Conservation (phyloP, 2,797 vertebrate species). For the Scolopax bukidnonensis region DNA sequence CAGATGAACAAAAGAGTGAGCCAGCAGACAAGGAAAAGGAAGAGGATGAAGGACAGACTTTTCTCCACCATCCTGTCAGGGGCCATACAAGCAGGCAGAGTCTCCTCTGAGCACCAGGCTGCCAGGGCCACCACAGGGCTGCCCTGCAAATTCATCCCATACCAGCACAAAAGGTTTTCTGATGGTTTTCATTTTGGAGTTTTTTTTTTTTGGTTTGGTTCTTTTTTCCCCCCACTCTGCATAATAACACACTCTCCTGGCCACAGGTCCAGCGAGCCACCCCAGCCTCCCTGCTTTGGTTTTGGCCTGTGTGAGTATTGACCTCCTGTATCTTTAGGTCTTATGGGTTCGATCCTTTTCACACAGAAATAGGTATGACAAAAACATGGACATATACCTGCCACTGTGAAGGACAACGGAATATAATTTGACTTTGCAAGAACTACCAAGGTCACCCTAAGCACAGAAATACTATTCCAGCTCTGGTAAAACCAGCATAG, state of each 20-base stretch:
- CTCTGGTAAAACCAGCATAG: conserved; percentile 1
- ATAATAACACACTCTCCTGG: fast-evolving
- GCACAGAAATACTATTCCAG: neutral
- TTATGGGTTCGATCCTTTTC: neutral
- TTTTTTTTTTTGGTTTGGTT: too few species aligned
- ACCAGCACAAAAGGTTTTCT: neutral
- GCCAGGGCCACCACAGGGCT: fast-evolving
- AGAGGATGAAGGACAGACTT: neutral
- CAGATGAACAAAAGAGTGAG: fast-evolving
- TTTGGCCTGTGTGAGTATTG: neutral
- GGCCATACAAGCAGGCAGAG: neutral
- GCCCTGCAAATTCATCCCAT: neutral
- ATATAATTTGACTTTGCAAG: conserved; percentile 16
- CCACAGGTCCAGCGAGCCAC: neutral
- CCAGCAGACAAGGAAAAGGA: neutral
- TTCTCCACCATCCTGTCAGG: neutral
- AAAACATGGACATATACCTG: neutral
- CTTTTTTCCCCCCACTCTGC: too few species aligned
- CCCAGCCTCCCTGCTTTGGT: neutral
- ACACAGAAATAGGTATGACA: neutral
- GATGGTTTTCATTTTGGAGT: too few species aligned
- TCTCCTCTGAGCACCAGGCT: neutral
- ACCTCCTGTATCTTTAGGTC: neutral
- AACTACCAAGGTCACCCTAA: conserved; percentile 19
- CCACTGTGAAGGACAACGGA: neutral